Conservation (phyloP, 2,797 vertebrate species). For the Nothura maculosa region DNA sequence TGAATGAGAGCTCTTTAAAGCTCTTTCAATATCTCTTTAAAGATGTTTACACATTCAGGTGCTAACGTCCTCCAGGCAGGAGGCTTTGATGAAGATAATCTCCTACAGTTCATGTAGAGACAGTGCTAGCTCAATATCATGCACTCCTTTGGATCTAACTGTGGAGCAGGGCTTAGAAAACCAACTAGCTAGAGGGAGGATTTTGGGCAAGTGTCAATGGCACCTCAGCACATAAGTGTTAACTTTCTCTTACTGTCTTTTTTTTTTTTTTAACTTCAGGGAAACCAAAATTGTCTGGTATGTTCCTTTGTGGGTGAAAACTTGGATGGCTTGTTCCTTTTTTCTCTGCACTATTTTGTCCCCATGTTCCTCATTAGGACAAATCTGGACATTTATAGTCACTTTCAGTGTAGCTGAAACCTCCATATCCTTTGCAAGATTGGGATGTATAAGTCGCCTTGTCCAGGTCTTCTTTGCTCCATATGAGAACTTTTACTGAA, state of each 20-base stretch:
- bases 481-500: neutral
- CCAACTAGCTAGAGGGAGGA: neutral
- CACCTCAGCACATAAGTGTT: slow-evolving; percentile 16
- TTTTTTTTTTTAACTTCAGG: neutral
- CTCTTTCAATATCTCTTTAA: slow-evolving; percentile 3
- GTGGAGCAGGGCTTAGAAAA: neutral
- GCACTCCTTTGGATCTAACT: neutral
- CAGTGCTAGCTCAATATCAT: neutral
- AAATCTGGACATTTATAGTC: slow-evolving; percentile 33
- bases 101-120: neutral
- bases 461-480: neutral
- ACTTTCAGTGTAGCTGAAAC: slow-evolving; percentile 44
- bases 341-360: slow-evolving; percentile 40
- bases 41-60: slow-evolving; percentile 64
- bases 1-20: neutral
- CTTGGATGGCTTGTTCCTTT: slow-evolving; percentile 12
- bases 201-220: neutral
- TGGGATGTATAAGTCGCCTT: slow-evolving; percentile 11
- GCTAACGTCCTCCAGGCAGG: slow-evolving; percentile 7
- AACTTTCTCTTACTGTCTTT: neutral
- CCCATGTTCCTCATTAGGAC: slow-evolving; percentile 36
- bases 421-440: slow-evolving; percentile 19
- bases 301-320: neutral
- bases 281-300: neutral
- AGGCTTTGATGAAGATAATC: slow-evolving; percentile 13